Conservation (phyloP, 2,113 vertebrate species). For the Ascaphus truei region DNA sequence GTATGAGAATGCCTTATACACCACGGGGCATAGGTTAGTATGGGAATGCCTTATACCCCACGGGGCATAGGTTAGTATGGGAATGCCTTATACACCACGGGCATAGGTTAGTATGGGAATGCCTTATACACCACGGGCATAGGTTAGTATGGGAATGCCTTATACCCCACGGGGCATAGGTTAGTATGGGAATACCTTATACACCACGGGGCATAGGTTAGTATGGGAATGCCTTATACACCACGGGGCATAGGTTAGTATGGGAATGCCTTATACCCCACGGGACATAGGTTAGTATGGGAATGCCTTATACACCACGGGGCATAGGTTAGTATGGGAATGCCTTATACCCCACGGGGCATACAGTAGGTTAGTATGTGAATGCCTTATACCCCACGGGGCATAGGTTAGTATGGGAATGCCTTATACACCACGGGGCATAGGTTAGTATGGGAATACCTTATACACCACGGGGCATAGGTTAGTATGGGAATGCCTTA, state of each 20-base stretch:
- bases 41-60: constrained; percentile 24
- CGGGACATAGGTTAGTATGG: constrained; percentile 30
- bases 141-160: constrained; percentile 27
- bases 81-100: constrained; percentile 25
- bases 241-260: constrained; percentile 33
- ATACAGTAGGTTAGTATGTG: constrained; percentile 31
- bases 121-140: constrained; percentile 26
- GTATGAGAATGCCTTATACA: constrained; percentile 22
- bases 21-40: constrained; percentile 33
- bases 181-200: constrained; percentile 25
- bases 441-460: constrained; percentile 29
- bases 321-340: constrained; percentile 31
- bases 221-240: constrained; percentile 23
- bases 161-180: constrained; percentile 30
- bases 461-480: constrained; percentile 30
- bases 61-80: constrained; percentile 31
- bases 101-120: constrained; percentile 32
- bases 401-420: constrained; percentile 32
- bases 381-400: constrained; percentile 26
- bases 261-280: constrained; percentile 24
- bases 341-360: constrained; percentile 26
- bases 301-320: constrained; percentile 25
- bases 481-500: constrained; percentile 25
- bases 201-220: constrained; percentile 34
- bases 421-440: constrained; percentile 26